phyloP scores from a whole-genome alignment of 1,140 invertebrate species.

The Eueides isabella region DNA sequence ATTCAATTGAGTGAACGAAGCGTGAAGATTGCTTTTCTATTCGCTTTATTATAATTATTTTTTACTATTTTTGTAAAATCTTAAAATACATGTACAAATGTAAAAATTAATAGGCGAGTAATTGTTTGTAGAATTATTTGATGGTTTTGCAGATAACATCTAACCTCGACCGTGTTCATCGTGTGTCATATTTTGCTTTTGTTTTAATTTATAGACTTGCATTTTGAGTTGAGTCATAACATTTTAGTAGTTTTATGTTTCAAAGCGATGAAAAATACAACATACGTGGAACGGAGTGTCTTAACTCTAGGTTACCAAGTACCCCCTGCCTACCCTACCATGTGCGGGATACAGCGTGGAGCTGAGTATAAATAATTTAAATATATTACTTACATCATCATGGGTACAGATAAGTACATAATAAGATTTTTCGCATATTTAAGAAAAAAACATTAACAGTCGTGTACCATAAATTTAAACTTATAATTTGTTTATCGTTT shows the following conservation, averaged over 20 bases:
- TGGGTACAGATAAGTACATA: too few species aligned
- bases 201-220: background rate
- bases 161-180: constrained; percentile 12
- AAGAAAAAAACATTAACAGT: too few species aligned
- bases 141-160: constrained; percentile 34
- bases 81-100: constrained; percentile 15
- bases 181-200: constrained; percentile 16
- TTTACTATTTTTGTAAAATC: constrained; percentile 6
- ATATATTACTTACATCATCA: too few species aligned
- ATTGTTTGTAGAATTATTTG: constrained; percentile 32
- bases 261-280: too few species aligned
- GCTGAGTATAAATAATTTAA: too few species aligned
- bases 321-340: too few species aligned
- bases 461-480: too few species aligned
- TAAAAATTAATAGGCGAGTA: constrained; percentile 40
- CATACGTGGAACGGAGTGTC: too few species aligned
- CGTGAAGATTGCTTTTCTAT: background rate
- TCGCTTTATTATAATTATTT: background rate
- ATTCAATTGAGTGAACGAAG: background rate
- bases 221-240: background rate
- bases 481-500: too few species aligned
- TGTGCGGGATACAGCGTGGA: too few species aligned
- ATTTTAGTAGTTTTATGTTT: background rate
- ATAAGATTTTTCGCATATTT: too few species aligned
- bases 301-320: too few species aligned